Evolutionary conservation across 35 echinoderm and acorn worm genomes (phyloP).

Genomic region (Stichopus chloronotus): DNA sequence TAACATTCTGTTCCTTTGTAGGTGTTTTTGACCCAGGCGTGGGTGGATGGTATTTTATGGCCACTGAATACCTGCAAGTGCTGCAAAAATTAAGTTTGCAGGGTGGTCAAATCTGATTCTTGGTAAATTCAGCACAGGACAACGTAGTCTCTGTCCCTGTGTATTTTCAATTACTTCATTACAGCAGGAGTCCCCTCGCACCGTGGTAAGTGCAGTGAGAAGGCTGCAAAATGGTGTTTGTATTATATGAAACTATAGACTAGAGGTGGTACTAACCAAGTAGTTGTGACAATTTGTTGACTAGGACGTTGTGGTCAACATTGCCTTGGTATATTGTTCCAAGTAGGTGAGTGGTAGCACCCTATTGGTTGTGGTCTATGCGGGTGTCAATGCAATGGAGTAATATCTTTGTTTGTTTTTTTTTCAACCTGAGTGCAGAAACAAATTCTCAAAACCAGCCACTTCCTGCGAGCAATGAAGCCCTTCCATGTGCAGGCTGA

Average conservation of each 20-base stretch:
- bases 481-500: neutral
- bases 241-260: too few relatives aligned
- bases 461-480: slow-evolving; percentile 27
- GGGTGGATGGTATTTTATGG: slow-evolving; percentile 64
- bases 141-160: slow-evolving; percentile 38
- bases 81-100: slow-evolving; percentile 57
- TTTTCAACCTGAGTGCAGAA: slow-evolving; percentile 31
- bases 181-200: neutral
- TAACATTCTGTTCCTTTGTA: neutral
- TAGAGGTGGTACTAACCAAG: too few relatives aligned
- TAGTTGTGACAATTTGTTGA: too few relatives aligned
- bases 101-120: slow-evolving; percentile 53
- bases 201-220: too few relatives aligned
- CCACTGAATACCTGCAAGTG: slow-evolving; percentile 64
- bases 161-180: slow-evolving; percentile 63
- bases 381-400: too few relatives aligned
- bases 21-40: slow-evolving; percentile 58
- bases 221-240: too few relatives aligned
- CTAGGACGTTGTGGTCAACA: too few relatives aligned
- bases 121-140: slow-evolving; percentile 58
- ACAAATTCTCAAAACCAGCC: slow-evolving; percentile 38
- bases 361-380: too few relatives aligned
- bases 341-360: too few relatives aligned
- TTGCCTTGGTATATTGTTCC: too few relatives aligned
- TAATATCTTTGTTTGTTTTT: neutral